Evolutionary conservation across 2,888 invertebrate species (phyloP).

Genomic region (Elysia crispata): DNA sequence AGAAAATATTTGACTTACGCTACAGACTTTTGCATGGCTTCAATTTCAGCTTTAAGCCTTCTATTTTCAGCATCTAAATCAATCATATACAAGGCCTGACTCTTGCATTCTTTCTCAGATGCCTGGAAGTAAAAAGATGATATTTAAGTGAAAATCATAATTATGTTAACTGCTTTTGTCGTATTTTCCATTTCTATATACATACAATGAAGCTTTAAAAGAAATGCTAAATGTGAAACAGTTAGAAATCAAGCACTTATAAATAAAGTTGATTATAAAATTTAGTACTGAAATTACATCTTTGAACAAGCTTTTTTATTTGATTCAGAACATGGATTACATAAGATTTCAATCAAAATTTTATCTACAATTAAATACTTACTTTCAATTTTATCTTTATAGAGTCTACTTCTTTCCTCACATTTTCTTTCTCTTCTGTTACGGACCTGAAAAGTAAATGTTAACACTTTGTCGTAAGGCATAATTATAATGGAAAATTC

Average conservation of each 20-base stretch:
- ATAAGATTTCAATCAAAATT: no score
- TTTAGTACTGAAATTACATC: neutral
- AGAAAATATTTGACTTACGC: constrained; percentile 56
- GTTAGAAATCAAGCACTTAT: neutral
- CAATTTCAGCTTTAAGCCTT: constrained; percentile 64
- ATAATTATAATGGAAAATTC: no score
- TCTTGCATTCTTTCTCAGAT: constrained; percentile 64
- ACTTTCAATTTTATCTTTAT: constrained; percentile 13
- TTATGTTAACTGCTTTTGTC: neutral
- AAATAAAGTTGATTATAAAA: neutral
- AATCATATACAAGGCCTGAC: constrained; percentile 59
- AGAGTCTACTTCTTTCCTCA: neutral
- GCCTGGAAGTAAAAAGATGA: constrained; percentile 45
- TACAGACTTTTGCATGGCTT: constrained; percentile 66
- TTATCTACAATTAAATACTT: neutral
- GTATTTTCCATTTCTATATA: no score
- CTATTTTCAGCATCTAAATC: constrained; percentile 68
- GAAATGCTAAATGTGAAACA: neutral
- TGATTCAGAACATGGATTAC: no score
- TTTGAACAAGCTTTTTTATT: no score
- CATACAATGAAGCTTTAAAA: neutral
- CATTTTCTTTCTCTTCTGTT: constrained; percentile 50
- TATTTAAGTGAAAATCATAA: neutral
- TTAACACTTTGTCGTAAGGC: no score
- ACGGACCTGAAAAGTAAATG: constrained; percentile 42